Base-by-base conservation (phyloP, 2,888 invertebrate genomes). In the Bhutanitis thaidina region DNA sequence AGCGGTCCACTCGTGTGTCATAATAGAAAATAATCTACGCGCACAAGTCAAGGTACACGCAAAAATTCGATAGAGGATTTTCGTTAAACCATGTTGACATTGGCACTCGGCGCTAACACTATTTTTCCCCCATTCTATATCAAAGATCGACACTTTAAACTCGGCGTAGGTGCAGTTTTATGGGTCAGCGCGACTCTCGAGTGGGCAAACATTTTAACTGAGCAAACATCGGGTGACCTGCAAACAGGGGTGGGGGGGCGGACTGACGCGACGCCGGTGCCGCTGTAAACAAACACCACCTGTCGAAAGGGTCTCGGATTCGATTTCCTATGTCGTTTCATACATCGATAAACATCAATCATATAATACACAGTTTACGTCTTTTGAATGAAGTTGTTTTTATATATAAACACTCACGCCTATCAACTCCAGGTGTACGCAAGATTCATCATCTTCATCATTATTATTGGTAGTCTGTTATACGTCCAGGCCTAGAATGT, bases 141-240 rank as follows among this genome's bases (percentile, higher is more conserved):
- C 49, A 57, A 53, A 54, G 53, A 54, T 54, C 55, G 55, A 61
- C 57, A 62, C 56, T 60, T 47, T 55, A 55, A 64, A 61, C 57
- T 58, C 59, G 27, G 15, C 27, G 38, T 32, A 34, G 50, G 50
- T 50, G 57, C 51, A 58, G 52, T 62, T 65, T 65, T 67, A 56
- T 66, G 60, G 71, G 74, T 71, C 70, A 68, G 52, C 56, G 58
- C 52, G 58, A 62, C 63, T 57, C 67, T 73, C 65, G 57, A 46
- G 63, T 53, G 58, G 49, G 77, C 75, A 85, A 84, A 85, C 84
- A 84, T 84, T 85, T 85, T 81, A 85, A 70, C 78, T 62, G 67
- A 55, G 61, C 79, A 83, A 82, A 84, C 81, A 81, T 46, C 59
- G 66, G 69, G 65, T 66, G 78, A 71, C 74, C 74, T 60, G 53